Percentiles rank a stretch among this genome's conserved stretches.
phyloP scores from a whole-genome alignment of 2,888 invertebrate genomes.

The Drosophila paranaensis region DNA sequence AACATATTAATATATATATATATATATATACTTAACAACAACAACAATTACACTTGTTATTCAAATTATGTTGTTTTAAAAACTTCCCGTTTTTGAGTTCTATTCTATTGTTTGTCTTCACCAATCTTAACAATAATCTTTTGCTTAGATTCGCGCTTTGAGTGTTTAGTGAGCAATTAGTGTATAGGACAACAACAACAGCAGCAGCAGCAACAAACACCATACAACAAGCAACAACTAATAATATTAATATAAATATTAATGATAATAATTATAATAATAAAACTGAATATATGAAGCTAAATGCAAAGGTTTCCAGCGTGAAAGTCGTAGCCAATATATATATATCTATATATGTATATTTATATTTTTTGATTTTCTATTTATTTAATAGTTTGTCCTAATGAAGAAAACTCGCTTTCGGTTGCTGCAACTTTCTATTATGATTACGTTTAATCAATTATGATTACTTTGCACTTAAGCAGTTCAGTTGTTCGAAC shows the following conservation, averaged over 20 bases:
- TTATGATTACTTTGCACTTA: conserved; percentile 23
- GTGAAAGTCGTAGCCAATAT: conserved; percentile 42
- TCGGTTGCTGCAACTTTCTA: conserved; percentile 47
- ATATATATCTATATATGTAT: not conserved
- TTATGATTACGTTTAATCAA: conserved; percentile 2
- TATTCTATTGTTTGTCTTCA: conserved; percentile 21
- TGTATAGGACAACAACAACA: conserved; percentile 33
- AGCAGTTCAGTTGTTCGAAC: conserved; percentile 45
- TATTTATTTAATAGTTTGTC: conserved; percentile 43
- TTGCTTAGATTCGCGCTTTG: conserved; percentile 44
- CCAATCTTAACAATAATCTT: conserved; percentile 6
- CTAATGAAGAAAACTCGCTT: conserved; percentile 50
- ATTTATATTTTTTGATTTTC: conserved; percentile 29
- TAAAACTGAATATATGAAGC: conserved; percentile 32
- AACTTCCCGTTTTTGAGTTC: conserved; percentile 21
- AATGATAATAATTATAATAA: conserved; percentile 29
- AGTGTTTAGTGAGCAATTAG: conserved; percentile 49
- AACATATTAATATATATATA: conserved; percentile 18
- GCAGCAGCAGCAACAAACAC: conserved; percentile 13
- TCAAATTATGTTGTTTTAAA: conserved; percentile 24
- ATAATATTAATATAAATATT: conserved; percentile 18
- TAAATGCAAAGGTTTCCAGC: conserved; percentile 58
- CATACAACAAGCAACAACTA: conserved; percentile 19
- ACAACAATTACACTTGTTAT: conserved; percentile 10
- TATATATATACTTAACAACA: conserved; percentile 27